Percentiles rank a stretch among this genome's conserved stretches.
Conservation (phyloP, 2,113 vertebrate species). For the Lepidothrix coronata region DNA sequence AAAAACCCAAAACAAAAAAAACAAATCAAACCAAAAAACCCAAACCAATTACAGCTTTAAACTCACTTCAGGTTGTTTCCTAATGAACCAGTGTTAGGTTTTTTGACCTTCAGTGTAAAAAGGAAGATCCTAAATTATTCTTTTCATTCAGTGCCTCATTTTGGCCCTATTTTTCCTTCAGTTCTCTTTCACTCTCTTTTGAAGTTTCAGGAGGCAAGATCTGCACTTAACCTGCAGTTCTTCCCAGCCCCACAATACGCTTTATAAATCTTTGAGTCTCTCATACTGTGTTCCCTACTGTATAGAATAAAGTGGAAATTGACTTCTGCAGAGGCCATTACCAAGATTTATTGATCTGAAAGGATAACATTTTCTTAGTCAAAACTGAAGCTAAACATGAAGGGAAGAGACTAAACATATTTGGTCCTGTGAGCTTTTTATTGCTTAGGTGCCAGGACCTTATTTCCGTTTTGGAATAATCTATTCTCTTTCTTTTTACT, state of each 20-base stretch:
- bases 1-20: background rate
- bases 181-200: constrained; percentile 4
- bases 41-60: background rate
- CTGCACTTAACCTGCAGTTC: background rate
- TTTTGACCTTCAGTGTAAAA: background rate
- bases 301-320: constrained; percentile 62
- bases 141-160: background rate
- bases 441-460: constrained; percentile 20
- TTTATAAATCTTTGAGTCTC: constrained; percentile 47
- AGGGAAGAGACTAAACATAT: constrained; percentile 48
- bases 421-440: constrained; percentile 18
- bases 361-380: constrained; percentile 43
- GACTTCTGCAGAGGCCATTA: background rate
- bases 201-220: constrained; percentile 12
- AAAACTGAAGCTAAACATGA: constrained; percentile 35
- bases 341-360: constrained; percentile 48
- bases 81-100: background rate
- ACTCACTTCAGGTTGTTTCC: background rate
- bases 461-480: constrained; percentile 27
- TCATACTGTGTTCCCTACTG: constrained; percentile 27
- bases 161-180: background rate
- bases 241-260: background rate
- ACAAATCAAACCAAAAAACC: background rate
- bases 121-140: background rate
- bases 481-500: constrained; percentile 16